Evolutionary conservation across 1,140 invertebrate genomes (phyloP).

Genomic region (Drosophila sturtevanti): DNA sequence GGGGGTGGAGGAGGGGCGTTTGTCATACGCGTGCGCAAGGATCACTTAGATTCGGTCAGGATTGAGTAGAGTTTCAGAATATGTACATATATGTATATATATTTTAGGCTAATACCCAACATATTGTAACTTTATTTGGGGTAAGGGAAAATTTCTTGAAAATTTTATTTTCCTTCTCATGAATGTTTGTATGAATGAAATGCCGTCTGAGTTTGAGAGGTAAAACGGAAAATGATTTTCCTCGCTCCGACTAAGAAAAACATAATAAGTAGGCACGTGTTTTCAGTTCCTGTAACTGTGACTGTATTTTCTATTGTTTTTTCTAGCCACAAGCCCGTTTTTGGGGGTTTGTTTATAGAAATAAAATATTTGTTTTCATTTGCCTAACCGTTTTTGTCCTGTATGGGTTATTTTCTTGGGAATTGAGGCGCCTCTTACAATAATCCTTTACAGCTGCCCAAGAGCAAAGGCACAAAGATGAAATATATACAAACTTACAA

Average conservation of each 20-base stretch:
- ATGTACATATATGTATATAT: no score
- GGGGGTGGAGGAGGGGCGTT: conserved; percentile 54
- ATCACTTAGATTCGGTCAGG: conserved; percentile 24
- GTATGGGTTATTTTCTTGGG: conserved; percentile 44
- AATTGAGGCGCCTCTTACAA: conserved; percentile 41
- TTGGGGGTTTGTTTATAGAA: conserved; percentile 66
- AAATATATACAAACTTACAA: neutral
- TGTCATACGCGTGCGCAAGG: conserved; percentile 37
- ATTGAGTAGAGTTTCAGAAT: conserved; percentile 4
- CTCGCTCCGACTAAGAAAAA: conserved; percentile 32
- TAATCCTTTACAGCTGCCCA: conserved; percentile 66
- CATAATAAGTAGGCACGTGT: conserved; percentile 79
- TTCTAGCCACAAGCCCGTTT: conserved; percentile 55
- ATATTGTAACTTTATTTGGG: conserved; percentile 71
- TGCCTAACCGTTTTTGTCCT: conserved; percentile 62
- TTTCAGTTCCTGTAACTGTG: conserved; percentile 18
- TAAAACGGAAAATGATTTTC: conserved; percentile 11
- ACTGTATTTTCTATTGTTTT: conserved; percentile 43
- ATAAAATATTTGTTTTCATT: conserved; percentile 73
- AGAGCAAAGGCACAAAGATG: no score
- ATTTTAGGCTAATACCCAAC: conserved; percentile 61
- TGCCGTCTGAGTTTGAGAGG: neutral
- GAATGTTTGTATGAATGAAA: conserved; percentile 28
- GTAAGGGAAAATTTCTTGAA: conserved; percentile 37
- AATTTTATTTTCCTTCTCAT: conserved; percentile 39